Conservation (phyloP, 2,113 vertebrate species). For the Archocentrus centrarchus region DNA sequence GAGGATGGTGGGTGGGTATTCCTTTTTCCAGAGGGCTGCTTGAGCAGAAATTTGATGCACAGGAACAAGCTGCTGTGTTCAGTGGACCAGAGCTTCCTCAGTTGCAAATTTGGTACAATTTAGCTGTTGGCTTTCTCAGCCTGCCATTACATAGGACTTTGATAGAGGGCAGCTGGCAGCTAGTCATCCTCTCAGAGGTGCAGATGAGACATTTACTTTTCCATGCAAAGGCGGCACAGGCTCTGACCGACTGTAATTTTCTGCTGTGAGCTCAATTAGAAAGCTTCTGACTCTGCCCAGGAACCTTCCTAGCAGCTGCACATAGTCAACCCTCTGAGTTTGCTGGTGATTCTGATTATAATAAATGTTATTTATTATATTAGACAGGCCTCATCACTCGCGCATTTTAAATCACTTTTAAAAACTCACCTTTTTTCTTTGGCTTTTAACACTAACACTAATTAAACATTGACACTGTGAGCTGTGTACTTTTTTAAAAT, state of each 20-base stretch:
- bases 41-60: background rate
- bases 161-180: background rate
- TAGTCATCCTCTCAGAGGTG: constrained; percentile 1
- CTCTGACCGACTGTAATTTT: background rate
- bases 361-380: background rate
- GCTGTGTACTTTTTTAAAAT: no score
- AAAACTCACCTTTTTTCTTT: no score
- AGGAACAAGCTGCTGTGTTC: background rate
- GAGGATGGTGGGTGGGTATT: background rate
- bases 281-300: background rate
- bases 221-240: background rate
- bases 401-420: no score
- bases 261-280: background rate
- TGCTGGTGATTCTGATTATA: background rate
- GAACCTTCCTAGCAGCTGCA: background rate
- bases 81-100: background rate
- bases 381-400: no score
- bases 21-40: background rate
- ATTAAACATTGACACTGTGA: no score
- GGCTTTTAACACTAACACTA: no score
- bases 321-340: background rate
- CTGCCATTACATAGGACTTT: background rate
- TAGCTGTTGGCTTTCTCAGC: constrained; percentile 1
- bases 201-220: background rate
- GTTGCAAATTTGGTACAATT: background rate